Evolutionary conservation across 2,797 vertebrate species (phyloP).

Genomic region (Muscicapa striata): DNA sequence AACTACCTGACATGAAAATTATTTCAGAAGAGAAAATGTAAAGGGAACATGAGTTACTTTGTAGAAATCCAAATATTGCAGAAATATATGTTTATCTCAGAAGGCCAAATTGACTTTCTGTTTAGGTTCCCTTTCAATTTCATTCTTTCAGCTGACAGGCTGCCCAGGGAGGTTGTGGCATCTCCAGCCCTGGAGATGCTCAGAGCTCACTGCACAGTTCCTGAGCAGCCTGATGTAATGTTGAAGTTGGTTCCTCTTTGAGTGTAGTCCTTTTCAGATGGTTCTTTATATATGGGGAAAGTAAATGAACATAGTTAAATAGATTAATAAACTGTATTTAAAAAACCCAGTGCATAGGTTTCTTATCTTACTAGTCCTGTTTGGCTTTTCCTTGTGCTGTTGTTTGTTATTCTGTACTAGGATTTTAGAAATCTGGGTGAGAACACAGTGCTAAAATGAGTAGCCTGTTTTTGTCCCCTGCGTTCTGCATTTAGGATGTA

Average conservation of each 20-base stretch:
- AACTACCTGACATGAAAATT: neutral
- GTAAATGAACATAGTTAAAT: neutral
- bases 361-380: neutral
- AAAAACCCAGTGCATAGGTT: neutral
- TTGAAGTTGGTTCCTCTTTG: neutral
- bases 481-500: neutral
- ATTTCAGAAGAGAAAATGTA: neutral
- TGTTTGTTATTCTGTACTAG: neutral
- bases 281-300: neutral
- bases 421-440: neutral
- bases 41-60: neutral
- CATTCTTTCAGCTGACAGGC: neutral
- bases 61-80: neutral
- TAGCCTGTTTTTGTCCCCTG: neutral
- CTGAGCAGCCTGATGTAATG: neutral
- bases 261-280: neutral
- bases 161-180: neutral
- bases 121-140: neutral
- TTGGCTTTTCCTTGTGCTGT: neutral
- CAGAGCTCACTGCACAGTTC: neutral
- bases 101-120: neutral
- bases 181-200: neutral
- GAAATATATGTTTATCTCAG: neutral
- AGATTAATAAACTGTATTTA: neutral
- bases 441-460: neutral